Evolutionary conservation across 2,113 vertebrate species (phyloP).

Genomic region (Trematomus loennbergii): DNA sequence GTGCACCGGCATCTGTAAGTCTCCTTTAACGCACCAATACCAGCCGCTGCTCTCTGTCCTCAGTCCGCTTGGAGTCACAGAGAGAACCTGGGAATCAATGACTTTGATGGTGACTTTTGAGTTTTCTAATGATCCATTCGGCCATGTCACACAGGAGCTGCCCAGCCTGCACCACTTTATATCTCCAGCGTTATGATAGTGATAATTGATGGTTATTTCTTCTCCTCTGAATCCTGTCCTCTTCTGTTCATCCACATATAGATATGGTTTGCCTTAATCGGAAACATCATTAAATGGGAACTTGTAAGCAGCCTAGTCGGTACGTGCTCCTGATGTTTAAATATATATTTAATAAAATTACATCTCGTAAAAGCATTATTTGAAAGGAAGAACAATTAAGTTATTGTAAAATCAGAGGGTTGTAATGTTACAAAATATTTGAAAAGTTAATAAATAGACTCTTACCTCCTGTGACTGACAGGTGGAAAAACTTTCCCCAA

Average conservation of each 20-base stretch:
- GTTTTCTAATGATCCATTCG: no score
- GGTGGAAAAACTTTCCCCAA: neutral
- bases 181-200: fast-evolving
- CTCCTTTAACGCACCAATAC: constrained; percentile 59
- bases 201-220: constrained; percentile 9
- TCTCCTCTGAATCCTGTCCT: constrained; percentile 4
- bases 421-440: no score
- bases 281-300: neutral
- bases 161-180: constrained; percentile 50
- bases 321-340: neutral
- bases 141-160: constrained; percentile 14
- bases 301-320: neutral
- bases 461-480: constrained; percentile 49
- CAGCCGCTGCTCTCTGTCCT: no score
- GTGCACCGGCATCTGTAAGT: no score
- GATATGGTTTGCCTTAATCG: constrained; percentile 11
- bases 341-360: neutral
- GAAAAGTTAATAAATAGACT: no score
- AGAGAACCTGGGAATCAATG: no score
- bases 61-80: constrained; percentile 24
- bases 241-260: constrained; percentile 37
- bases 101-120: no score
- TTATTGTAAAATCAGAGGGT: no score
- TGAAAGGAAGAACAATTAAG: no score
- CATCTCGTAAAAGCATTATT: no score